A percentile compares a stretch with the other conserved stretches of the same genome.
Evolutionary conservation across 1,140 invertebrate genomes (phyloP).

Genomic region (Procambarus clarkii): DNA sequence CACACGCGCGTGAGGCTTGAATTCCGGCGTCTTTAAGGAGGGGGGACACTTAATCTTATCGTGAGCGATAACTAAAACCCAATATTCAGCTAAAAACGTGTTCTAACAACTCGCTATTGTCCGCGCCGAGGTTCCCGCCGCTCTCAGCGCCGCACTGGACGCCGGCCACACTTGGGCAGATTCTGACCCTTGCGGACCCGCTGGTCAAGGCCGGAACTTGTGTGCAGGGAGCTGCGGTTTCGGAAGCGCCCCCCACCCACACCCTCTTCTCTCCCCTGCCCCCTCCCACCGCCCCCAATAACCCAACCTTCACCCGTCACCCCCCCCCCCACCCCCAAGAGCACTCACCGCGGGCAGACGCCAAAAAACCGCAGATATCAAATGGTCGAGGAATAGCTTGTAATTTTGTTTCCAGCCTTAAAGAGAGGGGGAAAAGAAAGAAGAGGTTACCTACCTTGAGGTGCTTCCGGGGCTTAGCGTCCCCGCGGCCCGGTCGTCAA

Average conservation of each 20-base stretch:
- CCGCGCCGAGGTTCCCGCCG: conserved; percentile 26
- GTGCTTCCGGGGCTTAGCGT: too few relatives aligned
- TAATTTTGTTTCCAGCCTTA: conserved; percentile 37
- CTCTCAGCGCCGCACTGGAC: conserved; percentile 24
- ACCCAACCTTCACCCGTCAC: too few relatives aligned
- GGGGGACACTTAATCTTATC: conserved; percentile 57
- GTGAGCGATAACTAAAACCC: conserved; percentile 57
- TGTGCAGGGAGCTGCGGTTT: too few relatives aligned
- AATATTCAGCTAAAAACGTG: conserved; percentile 67
- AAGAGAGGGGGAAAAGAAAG: too few relatives aligned
- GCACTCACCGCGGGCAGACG: conserved; percentile 37
- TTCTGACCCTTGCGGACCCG: too few relatives aligned
- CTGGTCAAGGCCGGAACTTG: too few relatives aligned
- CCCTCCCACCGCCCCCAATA: too few relatives aligned
- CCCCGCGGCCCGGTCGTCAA: too few relatives aligned
- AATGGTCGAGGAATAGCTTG: conserved; percentile 49
- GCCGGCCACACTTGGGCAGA: conserved; percentile 15
- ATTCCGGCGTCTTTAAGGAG: not conserved
- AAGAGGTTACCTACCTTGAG: too few relatives aligned
- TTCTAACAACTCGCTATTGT: conserved; percentile 63
- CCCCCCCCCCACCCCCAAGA: too few relatives aligned
- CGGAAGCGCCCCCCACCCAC: too few relatives aligned
- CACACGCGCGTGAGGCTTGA: not conserved
- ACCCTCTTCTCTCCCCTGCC: too few relatives aligned
- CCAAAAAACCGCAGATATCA: conserved; percentile 57